Conservation (phyloP, 2,888 invertebrate genomes). For the Bimastos eiseni region DNA sequence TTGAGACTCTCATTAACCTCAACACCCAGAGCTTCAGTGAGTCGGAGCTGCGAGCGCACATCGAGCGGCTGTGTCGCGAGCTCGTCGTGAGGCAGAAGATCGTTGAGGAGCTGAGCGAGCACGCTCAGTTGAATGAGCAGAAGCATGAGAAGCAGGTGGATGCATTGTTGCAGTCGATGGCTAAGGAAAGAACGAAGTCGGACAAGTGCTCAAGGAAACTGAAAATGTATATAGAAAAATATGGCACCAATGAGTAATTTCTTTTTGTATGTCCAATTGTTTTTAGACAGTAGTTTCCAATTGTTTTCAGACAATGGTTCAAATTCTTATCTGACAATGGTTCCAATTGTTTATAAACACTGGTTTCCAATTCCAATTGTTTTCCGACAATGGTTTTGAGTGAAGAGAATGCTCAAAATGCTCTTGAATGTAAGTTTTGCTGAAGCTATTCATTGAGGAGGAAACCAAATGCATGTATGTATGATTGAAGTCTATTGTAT, state of each 20-base stretch:
- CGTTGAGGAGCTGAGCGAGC: background rate
- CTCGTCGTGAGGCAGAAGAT: background rate
- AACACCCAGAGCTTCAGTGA: background rate
- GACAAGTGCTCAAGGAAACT: slow-evolving; percentile 1
- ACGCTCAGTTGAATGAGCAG: background rate
- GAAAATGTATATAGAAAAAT: background rate
- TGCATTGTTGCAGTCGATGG: background rate
- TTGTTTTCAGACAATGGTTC: too few species aligned
- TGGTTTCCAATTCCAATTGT: background rate
- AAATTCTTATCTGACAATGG: background rate
- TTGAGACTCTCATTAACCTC: background rate
- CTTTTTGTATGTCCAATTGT: background rate
- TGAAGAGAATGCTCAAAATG: slow-evolving; percentile 2
- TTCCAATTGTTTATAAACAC: too few species aligned
- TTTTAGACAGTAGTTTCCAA: too few species aligned
- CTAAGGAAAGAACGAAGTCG: background rate
- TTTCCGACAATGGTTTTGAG: background rate
- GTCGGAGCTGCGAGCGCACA: background rate
- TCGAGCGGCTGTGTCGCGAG: background rate
- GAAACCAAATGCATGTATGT: background rate
- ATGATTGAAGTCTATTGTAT: background rate
- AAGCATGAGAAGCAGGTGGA: slow-evolving; percentile 13
- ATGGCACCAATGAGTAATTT: background rate
- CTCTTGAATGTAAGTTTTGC: background rate
- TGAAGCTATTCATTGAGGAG: background rate